These are phyloP conservation scores for Hylia prasina DNA, from an alignment of 2,113 vertebrate genomes.

Conservation along the genomic window DNA sequence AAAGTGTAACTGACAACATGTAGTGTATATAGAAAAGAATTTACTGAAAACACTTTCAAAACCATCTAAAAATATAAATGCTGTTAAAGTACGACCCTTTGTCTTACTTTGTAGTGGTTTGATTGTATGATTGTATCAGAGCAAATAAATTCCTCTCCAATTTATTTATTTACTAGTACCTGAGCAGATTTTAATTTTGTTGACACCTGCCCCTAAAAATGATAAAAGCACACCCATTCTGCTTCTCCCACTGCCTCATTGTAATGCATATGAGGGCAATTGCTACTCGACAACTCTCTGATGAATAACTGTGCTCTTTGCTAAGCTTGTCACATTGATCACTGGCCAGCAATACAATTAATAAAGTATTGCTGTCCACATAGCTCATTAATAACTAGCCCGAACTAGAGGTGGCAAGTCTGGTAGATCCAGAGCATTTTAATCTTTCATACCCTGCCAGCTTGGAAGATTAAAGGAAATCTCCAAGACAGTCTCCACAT, in stretches of 20 bases:
- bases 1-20: neutral
- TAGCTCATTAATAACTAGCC: conserved; percentile 50
- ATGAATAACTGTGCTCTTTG: conserved; percentile 62
- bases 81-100: neutral
- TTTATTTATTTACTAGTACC: neutral
- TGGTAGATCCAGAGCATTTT: conserved; percentile 28
- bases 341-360: conserved; percentile 61
- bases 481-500: neutral
- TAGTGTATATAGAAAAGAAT: neutral
- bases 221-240: neutral
- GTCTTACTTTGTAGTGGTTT: neutral
- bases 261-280: conserved; percentile 61
- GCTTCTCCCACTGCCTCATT: conserved; percentile 16
- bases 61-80: neutral
- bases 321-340: conserved; percentile 67
- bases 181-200: neutral
- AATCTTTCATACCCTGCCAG: conserved; percentile 7
- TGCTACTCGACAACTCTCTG: conserved; percentile 56
- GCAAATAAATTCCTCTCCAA: neutral
- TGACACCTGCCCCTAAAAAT: neutral
- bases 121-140: neutral
- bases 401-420: conserved; percentile 23
- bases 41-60: neutral
- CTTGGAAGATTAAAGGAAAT: neutral
- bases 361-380: conserved; percentile 47